Base-by-base conservation (phyloP, 2,797 vertebrate genomes). In the Garrulus glandarius region DNA sequence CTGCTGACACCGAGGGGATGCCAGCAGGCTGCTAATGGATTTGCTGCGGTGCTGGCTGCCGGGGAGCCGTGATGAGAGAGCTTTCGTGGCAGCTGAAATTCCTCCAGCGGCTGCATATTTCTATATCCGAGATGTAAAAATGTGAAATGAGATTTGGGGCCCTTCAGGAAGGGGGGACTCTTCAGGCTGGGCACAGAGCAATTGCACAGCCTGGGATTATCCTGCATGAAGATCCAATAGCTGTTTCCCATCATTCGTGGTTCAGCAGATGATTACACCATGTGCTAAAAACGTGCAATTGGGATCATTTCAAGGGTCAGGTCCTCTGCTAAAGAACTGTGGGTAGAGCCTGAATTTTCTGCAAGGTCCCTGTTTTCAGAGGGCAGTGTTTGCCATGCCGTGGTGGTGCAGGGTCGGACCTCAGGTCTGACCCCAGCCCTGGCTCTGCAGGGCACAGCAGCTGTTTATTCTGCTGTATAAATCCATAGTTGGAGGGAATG, bases 1-100 rank as follows among this genome's bases (percentile, higher is more conserved):
- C 59, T 87, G 53, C 78, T 70, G 41, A 72, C 84, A 59, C 39
- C 0, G 6, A 32, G 41, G 53, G 49, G 79, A 65, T 88, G 80
- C 84, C 91, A 94, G 91, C 82, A 70, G 85, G 59, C 87, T 29
- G 76, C 67, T 94, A 88, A 95, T 95, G 95, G 94, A 95, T 96
- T 97, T 82, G 77, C 87, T 49, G 67, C 5, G 60, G 83, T 93
- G 74, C 74, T 74, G 67, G 49, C 87, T 72, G 80, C 37, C 0
- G 57, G 63, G 87, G 49, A 94, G 70, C 79, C 0, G 41, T 3
- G 77, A 88, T 95, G 94, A 96, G 77, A 96, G 89, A 93, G 77
- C 43, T 95, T 87, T 88, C 67, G 47, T 24, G 64, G 93, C 95
- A 96, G 94, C 91, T 94, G 87, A 94, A 95, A 87, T 92, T 94